Evolutionary conservation across 2,888 invertebrate genomes (phyloP).

Genomic region (Homarus gammarus): DNA sequence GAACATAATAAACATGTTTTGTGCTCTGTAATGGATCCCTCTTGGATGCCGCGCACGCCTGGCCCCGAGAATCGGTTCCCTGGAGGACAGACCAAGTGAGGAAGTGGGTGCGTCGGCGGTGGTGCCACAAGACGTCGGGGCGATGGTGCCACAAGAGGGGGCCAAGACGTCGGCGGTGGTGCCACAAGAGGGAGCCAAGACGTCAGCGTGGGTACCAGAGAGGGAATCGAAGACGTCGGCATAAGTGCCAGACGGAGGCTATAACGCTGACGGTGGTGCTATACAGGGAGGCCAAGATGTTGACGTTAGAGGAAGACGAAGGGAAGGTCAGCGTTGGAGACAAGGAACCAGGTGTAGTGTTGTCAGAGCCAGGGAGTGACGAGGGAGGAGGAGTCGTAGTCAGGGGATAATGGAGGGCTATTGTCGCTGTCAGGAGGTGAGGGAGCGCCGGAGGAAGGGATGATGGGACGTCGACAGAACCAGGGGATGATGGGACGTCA

Average conservation of each 20-base stretch:
- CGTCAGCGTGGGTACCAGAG: neutral
- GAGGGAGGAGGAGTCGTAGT: neutral
- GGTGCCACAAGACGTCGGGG: neutral
- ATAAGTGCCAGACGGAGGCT: neutral
- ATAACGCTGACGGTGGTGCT: neutral
- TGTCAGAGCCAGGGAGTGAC: neutral
- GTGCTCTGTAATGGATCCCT: conserved; percentile 26
- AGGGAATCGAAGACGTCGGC: neutral
- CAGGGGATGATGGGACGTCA: too few species aligned
- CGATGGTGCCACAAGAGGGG: neutral
- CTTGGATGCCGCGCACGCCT: neutral
- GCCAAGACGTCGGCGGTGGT: neutral
- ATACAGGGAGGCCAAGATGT: neutral
- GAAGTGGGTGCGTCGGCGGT: neutral
- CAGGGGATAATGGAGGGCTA: neutral
- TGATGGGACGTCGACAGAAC: too few species aligned
- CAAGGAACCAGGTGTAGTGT: neutral
- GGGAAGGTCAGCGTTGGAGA: neutral
- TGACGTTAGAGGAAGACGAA: neutral
- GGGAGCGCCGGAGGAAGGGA: too few species aligned
- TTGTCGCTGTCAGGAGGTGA: too few species aligned
- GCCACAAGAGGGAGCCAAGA: neutral
- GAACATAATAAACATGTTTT: conserved; percentile 38
- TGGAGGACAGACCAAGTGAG: neutral
- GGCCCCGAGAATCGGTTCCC: neutral